A percentile compares a stretch with the other conserved stretches of the same genome.
Conservation (phyloP, 2,888 invertebrate genomes). For the Apeira syringaria region DNA sequence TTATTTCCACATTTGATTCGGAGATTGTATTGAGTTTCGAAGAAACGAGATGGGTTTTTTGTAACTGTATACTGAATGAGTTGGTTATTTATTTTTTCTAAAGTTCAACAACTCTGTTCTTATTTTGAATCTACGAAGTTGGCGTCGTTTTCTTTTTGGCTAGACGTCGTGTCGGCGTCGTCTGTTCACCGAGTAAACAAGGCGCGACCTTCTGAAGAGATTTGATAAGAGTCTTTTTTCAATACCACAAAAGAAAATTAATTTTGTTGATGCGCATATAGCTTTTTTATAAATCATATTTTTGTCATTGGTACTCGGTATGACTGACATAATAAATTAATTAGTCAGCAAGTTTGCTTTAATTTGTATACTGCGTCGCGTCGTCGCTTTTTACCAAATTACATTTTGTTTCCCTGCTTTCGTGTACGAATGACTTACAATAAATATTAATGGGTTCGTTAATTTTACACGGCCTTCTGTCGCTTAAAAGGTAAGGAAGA, state of each 20-base stretch:
- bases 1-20: slow-evolving; percentile 7
- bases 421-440: slow-evolving; percentile 40
- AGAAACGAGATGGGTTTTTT: slow-evolving; percentile 7
- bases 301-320: too few species aligned
- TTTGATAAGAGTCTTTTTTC: slow-evolving; percentile 8
- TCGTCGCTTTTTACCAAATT: slow-evolving; percentile 50
- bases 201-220: slow-evolving; percentile 5
- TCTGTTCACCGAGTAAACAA: slow-evolving; percentile 21
- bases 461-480: slow-evolving; percentile 42
- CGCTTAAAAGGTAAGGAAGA: slow-evolving; percentile 5
- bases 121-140: slow-evolving; percentile 23
- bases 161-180: slow-evolving; percentile 9
- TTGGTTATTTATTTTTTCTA: slow-evolving; percentile 14
- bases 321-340: slow-evolving; percentile 38
- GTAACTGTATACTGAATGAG: slow-evolving; percentile 4
- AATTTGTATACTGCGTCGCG: slow-evolving; percentile 39
- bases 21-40: slow-evolving; percentile 8
- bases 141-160: slow-evolving; percentile 24
- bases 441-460: slow-evolving; percentile 50
- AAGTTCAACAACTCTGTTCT: slow-evolving; percentile 33
- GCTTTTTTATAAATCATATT: too few species aligned
- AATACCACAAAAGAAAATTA: too few species aligned
- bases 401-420: slow-evolving; percentile 47
- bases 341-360: slow-evolving; percentile 40
- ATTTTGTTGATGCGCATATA: too few species aligned